A percentile compares a stretch with the other conserved stretches of the same genome.
These are phyloP conservation scores for Mormyrus proboscirostris DNA, from an alignment of 2,797 vertebrate species.

Conservation along the genomic window DNA sequence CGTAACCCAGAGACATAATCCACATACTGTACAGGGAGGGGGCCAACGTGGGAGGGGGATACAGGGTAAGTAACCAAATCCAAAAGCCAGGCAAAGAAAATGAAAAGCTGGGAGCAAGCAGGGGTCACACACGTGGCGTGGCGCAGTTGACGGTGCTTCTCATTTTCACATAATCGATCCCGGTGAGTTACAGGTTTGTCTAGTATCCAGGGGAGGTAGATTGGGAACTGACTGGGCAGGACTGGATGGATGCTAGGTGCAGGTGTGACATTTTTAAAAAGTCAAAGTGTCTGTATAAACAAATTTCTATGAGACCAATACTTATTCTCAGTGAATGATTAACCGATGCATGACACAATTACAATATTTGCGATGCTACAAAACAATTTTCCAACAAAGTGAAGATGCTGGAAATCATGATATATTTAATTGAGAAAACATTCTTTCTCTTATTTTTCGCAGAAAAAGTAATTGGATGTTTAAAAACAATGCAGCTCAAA, in stretches of 20 bases:
- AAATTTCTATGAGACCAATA: background rate
- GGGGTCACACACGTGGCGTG: background rate
- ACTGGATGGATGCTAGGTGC: background rate
- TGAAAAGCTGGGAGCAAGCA: background rate
- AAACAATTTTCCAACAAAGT: background rate
- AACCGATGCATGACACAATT: background rate
- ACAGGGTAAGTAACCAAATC: background rate
- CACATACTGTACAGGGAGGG: background rate
- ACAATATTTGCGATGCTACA: background rate
- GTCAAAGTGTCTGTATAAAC: background rate
- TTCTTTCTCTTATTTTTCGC: background rate
- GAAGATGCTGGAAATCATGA: background rate
- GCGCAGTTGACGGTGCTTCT: background rate
- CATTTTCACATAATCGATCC: background rate
- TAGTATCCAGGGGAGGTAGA: background rate
- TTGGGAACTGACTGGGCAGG: background rate
- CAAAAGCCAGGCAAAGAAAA: background rate
- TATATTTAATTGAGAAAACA: background rate
- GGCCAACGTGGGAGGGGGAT: background rate
- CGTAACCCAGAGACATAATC: background rate
- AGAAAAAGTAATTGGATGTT: background rate
- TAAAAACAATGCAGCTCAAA: background rate
- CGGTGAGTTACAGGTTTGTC: background rate
- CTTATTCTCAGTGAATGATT: background rate
- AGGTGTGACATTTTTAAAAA: background rate